phyloP scores from a whole-genome alignment of 2,113 vertebrate genomes.

The Brachyhypopomus occidentalis region DNA sequence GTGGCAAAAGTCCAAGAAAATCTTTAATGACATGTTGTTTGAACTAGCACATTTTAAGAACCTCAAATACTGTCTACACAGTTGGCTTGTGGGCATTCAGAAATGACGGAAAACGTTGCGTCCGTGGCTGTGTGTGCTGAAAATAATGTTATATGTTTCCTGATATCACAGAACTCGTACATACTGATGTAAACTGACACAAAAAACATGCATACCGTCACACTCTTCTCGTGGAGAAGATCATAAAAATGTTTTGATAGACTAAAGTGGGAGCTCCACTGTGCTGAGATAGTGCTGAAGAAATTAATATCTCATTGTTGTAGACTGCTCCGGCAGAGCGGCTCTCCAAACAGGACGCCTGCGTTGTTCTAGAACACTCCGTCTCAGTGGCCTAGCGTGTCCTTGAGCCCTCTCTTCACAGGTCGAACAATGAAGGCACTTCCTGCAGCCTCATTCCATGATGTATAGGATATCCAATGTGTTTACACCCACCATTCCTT shows the following conservation, averaged over 20 bases:
- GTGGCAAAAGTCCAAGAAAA: slow-evolving; percentile 21
- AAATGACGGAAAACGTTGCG: background rate
- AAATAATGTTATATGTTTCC: no score
- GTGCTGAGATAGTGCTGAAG: background rate
- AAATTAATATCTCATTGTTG: background rate
- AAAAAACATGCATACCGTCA: no score
- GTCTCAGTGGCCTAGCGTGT: slow-evolving; percentile 31
- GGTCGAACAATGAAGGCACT: slow-evolving; percentile 67
- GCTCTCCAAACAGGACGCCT: slow-evolving; percentile 14
- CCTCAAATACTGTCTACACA: background rate
- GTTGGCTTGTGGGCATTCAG: background rate
- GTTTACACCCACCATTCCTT: slow-evolving; percentile 61
- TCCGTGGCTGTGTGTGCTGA: background rate
- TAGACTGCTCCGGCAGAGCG: background rate
- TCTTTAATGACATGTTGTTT: slow-evolving; percentile 6
- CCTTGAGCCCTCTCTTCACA: slow-evolving; percentile 59
- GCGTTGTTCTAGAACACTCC: slow-evolving; percentile 20
- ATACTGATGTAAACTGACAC: no score
- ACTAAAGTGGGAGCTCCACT: background rate
- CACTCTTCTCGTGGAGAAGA: no score
- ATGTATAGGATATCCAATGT: slow-evolving; percentile 58
- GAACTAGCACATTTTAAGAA: background rate
- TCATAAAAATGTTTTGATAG: no score
- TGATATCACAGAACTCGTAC: no score
- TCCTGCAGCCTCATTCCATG: slow-evolving; percentile 57